Evolutionary conservation across 2,888 invertebrate species (phyloP), one percentile per base, ranked within the genome.

Genomic region (Pelosia muscerda): DNA sequence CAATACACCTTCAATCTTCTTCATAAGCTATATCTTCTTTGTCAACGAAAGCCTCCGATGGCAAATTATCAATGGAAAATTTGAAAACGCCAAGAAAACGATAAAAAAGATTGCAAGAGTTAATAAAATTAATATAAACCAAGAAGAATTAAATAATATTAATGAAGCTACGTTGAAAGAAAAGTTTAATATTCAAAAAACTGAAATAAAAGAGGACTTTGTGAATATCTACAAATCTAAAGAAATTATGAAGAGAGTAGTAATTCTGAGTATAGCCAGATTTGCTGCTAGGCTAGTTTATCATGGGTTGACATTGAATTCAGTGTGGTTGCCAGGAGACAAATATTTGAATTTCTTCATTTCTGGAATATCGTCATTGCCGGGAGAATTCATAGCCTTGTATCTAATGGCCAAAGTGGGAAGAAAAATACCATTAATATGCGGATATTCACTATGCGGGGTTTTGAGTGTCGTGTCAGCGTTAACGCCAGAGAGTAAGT

Each of bases 341-440:
- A 93, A 91, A 65, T 91, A 93, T 62, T 84, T 85, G 3, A 93
- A 93, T 74, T 94, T 93, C 64, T 69, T 92, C 26, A 76, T 94
- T 58, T 77, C 90, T 4, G 89, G 92, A 0, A 74, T 92, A 53
- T 90, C 92, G 87, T 92, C 93, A 0, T 92, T 92, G 54, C 94
- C 93, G 0, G 93, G 93, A 0, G 93, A 93, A 69, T 65, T 93
- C 57, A 72, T 91, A 2, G 87, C 88, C 0, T 72, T 92, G 77
- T 90, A 90, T 68, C 71, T 90, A 66, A 92, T 93, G 92, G 90
- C 91, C 72, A 92, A 85, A 71, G 73, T 88, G 31, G 94, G 94
- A 19, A 86, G 94, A 59, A 91, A 88, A 67, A 53, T 83, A 65
- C 90, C 92, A 0, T 74, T 94, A 31, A 82, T 90, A 55, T 75